Percentiles rank a stretch among this genome's conserved stretches.
Conservation (phyloP, 2,888 invertebrate genomes). For the Ochropacha duplaris region DNA sequence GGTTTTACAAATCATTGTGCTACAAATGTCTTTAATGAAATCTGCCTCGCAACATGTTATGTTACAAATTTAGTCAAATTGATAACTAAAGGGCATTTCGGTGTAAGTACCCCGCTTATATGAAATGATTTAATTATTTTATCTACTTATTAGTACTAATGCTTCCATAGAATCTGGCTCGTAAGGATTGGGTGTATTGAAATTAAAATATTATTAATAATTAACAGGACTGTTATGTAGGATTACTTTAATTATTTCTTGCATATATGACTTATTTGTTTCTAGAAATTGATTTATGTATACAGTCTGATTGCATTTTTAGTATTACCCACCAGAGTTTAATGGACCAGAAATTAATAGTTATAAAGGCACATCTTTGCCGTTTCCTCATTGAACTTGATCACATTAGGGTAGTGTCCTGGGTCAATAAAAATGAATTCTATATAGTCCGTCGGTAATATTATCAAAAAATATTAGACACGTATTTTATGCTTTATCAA, state of each 20-base stretch:
- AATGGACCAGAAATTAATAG: background rate
- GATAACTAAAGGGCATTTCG: conserved; percentile 60
- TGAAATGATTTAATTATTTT: conserved; percentile 16
- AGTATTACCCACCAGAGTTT: background rate
- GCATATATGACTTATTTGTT: background rate
- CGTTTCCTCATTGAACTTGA: background rate
- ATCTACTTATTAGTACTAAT: conserved; percentile 17
- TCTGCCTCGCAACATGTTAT: conserved; percentile 3
- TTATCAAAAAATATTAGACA: too few relatives aligned
- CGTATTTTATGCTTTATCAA: too few relatives aligned
- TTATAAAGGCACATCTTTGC: background rate
- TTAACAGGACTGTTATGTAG: background rate
- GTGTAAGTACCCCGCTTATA: conserved; percentile 68
- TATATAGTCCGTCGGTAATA: too few relatives aligned
- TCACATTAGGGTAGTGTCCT: too few relatives aligned
- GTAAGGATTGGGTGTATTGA: background rate
- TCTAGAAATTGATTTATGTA: background rate
- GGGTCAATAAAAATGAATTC: too few relatives aligned
- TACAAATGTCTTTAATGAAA: background rate
- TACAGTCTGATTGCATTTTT: background rate
- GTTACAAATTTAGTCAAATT: conserved; percentile 61
- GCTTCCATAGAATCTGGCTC: background rate
- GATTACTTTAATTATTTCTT: background rate
- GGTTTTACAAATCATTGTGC: background rate
- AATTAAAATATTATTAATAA: background rate